These are phyloP conservation scores for Magallana nippona DNA, from an alignment of 2,888 invertebrate genomes.

Conservation along the genomic window DNA sequence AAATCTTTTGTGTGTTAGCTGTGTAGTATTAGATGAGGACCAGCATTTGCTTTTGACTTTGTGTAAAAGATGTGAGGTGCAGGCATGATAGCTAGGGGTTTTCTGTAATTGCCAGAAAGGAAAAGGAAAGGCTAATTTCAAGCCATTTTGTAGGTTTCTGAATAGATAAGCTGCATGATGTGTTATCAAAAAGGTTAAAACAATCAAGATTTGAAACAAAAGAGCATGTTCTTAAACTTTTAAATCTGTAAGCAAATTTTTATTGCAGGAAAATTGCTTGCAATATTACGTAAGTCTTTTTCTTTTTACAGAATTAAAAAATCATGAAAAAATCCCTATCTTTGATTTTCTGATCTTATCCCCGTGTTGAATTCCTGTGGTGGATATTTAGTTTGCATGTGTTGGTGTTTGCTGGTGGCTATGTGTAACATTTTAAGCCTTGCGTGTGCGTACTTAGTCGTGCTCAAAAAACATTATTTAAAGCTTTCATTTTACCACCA, in stretches of 20 bases:
- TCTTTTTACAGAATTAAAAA: not conserved
- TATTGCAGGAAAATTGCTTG: not conserved
- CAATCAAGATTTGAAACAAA: conserved; percentile 21
- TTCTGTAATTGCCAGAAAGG: conserved; percentile 4
- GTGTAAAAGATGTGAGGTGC: not conserved
- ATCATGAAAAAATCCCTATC: not conserved
- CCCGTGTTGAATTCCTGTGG: not conserved
- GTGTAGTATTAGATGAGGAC: not conserved
- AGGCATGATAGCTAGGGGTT: conserved; percentile 1
- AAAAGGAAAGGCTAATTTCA: conserved; percentile 18
- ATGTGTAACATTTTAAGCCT: conserved; percentile 23
- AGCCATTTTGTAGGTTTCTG: not conserved
- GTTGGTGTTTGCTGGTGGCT: conserved; percentile 29
- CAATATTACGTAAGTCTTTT: conserved; percentile 18
- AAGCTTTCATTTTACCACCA: not conserved
- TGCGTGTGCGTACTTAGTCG: not conserved
- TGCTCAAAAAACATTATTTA: not conserved
- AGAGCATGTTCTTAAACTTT: not conserved
- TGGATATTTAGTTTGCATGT: conserved; percentile 19
- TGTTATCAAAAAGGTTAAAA: conserved; percentile 16
- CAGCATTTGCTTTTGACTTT: not conserved
- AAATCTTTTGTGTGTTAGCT: not conserved
- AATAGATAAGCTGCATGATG: not conserved
- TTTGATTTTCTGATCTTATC: not conserved
- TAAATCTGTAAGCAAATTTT: not conserved